A percentile compares a stretch with the other conserved stretches of the same genome.
These are phyloP conservation scores for Odontomyia ornata DNA, from an alignment of 2,888 invertebrate genomes.

Conservation along the genomic window DNA sequence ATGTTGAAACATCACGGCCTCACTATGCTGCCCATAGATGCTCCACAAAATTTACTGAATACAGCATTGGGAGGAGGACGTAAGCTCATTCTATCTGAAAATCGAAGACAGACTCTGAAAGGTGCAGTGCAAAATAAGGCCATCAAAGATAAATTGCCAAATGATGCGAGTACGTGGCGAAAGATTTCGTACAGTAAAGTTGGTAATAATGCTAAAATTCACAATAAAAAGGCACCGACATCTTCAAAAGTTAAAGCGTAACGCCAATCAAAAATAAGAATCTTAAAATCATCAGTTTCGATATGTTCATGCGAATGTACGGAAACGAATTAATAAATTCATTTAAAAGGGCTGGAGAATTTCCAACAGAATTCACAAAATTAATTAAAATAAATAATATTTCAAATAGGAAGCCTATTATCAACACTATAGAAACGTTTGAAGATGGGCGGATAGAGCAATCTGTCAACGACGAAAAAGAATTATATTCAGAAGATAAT, in stretches of 20 bases:
- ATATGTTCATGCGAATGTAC: conserved; percentile 62
- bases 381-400: conserved; percentile 14
- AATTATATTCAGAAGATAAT: conserved; percentile 32
- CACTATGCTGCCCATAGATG: conserved; percentile 81
- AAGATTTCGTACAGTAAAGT: no score
- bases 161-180: no score
- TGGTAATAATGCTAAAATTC: conserved; percentile 45
- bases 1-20: no score
- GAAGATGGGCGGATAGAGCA: no score
- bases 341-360: conserved; percentile 58
- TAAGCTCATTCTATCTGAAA: conserved; percentile 85
- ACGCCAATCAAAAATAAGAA: no score
- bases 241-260: not conserved
- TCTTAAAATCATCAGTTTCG: conserved; percentile 62
- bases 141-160: no score
- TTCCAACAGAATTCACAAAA: conserved; percentile 2
- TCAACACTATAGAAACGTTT: not conserved
- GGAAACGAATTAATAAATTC: conserved; percentile 57
- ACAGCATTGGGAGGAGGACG: conserved; percentile 87
- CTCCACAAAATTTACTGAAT: conserved; percentile 75
- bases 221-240: no score
- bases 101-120: conserved; percentile 79
- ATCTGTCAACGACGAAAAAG: not conserved
- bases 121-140: no score
- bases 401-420: not conserved